These are phyloP conservation scores for Drosophila tripunctata DNA, from an alignment of 2,888 invertebrate genomes.

Conservation along the genomic window DNA sequence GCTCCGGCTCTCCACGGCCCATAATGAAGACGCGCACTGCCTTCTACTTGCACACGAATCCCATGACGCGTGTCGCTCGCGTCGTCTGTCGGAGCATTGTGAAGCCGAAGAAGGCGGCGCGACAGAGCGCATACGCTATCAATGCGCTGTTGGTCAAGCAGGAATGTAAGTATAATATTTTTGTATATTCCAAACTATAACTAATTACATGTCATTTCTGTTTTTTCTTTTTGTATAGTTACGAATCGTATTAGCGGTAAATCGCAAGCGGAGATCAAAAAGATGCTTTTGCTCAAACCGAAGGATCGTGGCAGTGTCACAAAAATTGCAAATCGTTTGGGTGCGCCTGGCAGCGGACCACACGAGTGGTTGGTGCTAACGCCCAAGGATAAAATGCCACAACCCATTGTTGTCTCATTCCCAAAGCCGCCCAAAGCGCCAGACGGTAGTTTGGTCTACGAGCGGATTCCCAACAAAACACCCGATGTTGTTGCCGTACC, in stretches of 20 bases:
- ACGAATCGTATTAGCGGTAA: slow-evolving; percentile 86
- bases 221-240: slow-evolving; percentile 82
- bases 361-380: slow-evolving; percentile 85
- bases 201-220: not conserved
- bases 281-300: slow-evolving; percentile 86
- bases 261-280: slow-evolving; percentile 86
- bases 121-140: slow-evolving; percentile 92
- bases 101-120: slow-evolving; percentile 93
- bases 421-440: slow-evolving; percentile 95
- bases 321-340: slow-evolving; percentile 89
- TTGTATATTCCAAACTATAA: not conserved
- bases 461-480: slow-evolving; percentile 91
- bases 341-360: slow-evolving; percentile 86
- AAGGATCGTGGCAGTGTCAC: slow-evolving; percentile 88
- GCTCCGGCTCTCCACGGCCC: slow-evolving; percentile 92
- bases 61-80: slow-evolving; percentile 94
- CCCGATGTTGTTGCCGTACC: slow-evolving; percentile 68
- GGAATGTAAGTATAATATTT: slow-evolving; percentile 88
- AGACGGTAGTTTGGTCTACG: slow-evolving; percentile 95
- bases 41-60: slow-evolving; percentile 96
- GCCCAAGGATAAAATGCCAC: slow-evolving; percentile 88
- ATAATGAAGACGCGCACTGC: slow-evolving; percentile 99
- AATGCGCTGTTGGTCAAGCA: slow-evolving; percentile 93
- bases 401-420: slow-evolving; percentile 92
- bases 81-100: slow-evolving; percentile 93